phyloP scores from a whole-genome alignment of 2,888 invertebrate species.

The Hemaris fuciformis region DNA sequence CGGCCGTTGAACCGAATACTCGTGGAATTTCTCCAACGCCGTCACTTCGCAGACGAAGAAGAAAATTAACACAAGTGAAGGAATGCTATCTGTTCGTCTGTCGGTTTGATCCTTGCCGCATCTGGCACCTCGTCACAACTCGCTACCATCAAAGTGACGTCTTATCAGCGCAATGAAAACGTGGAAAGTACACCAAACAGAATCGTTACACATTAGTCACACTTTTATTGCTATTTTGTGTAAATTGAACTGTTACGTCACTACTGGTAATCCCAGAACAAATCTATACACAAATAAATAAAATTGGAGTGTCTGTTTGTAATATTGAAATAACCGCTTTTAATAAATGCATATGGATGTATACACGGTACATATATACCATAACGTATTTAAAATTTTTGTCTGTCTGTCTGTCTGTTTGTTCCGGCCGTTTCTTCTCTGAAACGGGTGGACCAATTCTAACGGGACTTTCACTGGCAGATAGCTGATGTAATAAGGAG shows the following conservation, averaged over 20 bases:
- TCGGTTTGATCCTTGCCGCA: slow-evolving; percentile 3
- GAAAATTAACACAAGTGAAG: slow-evolving; percentile 61
- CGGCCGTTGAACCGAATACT: slow-evolving; percentile 80
- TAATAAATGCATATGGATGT: too few species aligned
- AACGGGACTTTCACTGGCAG: too few species aligned
- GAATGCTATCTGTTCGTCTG: slow-evolving; percentile 11
- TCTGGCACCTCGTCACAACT: background rate
- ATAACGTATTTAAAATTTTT: too few species aligned
- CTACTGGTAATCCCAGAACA: background rate
- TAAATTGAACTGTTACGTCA: background rate
- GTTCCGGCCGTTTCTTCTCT: too few species aligned
- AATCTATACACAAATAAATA: too few species aligned
- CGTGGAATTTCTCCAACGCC: slow-evolving; percentile 76
- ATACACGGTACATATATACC: too few species aligned
- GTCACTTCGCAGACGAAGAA: slow-evolving; percentile 65
- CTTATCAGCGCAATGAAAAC: background rate
- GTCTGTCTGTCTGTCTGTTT: too few species aligned
- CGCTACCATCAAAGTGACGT: background rate
- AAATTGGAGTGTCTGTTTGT: too few species aligned
- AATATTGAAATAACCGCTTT: too few species aligned
- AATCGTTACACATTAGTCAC: background rate
- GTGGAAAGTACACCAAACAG: background rate
- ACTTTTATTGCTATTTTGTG: background rate
- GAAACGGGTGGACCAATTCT: too few species aligned
- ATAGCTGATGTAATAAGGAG: too few species aligned